Conservation (phyloP, 2,797 vertebrate genomes). For the Artibeus jamaicensis region DNA sequence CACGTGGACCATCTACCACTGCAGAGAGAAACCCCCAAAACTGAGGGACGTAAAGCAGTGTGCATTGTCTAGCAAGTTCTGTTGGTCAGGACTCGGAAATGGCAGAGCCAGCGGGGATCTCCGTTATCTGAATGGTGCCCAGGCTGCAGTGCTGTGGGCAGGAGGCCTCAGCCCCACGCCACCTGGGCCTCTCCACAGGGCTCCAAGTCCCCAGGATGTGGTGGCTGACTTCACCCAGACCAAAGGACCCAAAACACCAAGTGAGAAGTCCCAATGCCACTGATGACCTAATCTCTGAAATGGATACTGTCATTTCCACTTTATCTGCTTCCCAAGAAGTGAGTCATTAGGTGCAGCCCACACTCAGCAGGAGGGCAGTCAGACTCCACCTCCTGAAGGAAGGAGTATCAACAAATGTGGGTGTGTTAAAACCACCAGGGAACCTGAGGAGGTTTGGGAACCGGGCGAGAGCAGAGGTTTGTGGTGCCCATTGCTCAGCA, state of each 20-base stretch:
- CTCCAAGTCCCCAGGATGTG: no score
- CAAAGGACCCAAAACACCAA: background rate
- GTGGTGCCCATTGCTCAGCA: background rate
- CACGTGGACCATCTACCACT: accelerated
- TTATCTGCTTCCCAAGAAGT: background rate
- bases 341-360: background rate
- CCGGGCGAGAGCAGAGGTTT: background rate
- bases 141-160: background rate
- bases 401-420: background rate
- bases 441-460: background rate
- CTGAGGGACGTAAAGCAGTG: background rate
- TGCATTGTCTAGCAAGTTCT: background rate
- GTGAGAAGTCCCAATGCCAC: background rate
- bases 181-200: background rate
- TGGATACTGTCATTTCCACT: background rate
- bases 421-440: background rate
- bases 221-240: background rate
- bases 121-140: background rate
- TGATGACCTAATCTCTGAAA: background rate
- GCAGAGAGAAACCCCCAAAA: background rate
- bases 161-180: no score
- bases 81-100: no score
- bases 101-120: background rate
- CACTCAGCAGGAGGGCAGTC: no score
- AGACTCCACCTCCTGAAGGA: background rate